Conservation (phyloP, 2,888 invertebrate species). For the Platynereis dumerilii region DNA sequence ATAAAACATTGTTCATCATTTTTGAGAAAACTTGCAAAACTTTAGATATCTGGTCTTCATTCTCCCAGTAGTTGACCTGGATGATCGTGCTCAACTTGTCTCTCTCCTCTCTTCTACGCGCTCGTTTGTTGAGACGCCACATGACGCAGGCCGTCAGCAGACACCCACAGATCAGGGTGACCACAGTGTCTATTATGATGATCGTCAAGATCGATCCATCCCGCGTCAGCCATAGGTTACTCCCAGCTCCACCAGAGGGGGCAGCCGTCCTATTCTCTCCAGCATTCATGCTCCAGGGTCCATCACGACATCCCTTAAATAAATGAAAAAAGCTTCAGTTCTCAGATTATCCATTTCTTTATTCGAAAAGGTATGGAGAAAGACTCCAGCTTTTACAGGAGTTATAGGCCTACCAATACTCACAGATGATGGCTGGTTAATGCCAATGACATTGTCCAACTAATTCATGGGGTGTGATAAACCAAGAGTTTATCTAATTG, state of each 20-base stretch:
- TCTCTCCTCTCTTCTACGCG: slow-evolving; percentile 33
- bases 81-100: slow-evolving; percentile 37
- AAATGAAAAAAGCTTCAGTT: too few relatives aligned
- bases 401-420: too few relatives aligned
- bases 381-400: too few relatives aligned
- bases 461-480: too few relatives aligned
- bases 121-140: slow-evolving; percentile 23
- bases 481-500: too few relatives aligned
- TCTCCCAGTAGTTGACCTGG: slow-evolving; percentile 35
- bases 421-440: too few relatives aligned
- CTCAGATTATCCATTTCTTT: too few relatives aligned
- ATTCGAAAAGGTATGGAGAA: too few relatives aligned
- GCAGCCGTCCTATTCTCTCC: slow-evolving; percentile 17
- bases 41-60: slow-evolving; percentile 34
- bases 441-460: too few relatives aligned
- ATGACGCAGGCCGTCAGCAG: slow-evolving; percentile 25
- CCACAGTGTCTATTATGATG: slow-evolving; percentile 25
- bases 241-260: slow-evolving; percentile 9
- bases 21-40: slow-evolving; percentile 27
- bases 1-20: slow-evolving; percentile 33
- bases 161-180: slow-evolving; percentile 27
- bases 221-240: slow-evolving; percentile 17
- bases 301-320: too few relatives aligned
- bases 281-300: not conserved
- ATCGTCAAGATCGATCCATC: slow-evolving; percentile 23